Evolutionary conservation across 2,888 invertebrate genomes (phyloP).

Genomic region (Philonicus albiceps): DNA sequence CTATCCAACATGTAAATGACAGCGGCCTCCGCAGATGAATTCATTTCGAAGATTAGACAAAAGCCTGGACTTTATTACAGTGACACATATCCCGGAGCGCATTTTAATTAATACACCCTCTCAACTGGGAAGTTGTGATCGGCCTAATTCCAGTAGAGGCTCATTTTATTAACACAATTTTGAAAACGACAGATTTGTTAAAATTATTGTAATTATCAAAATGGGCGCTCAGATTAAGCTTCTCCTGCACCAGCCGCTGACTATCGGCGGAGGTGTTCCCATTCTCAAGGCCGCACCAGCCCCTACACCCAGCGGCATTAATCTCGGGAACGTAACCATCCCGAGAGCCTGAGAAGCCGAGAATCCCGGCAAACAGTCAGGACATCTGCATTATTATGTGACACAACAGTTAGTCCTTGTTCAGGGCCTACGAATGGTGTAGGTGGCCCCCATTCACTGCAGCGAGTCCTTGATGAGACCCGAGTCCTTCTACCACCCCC

Average conservation of each 20-base stretch:
- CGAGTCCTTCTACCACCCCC: not conserved
- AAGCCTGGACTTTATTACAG: not conserved
- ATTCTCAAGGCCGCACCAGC: not conserved
- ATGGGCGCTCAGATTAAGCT: not conserved
- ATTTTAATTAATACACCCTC: not conserved
- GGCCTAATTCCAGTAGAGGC: not conserved
- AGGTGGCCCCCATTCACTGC: not conserved
- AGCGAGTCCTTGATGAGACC: not conserved
- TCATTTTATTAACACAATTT: not conserved
- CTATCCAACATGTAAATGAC: conserved; percentile 1
- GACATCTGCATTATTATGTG: conserved; percentile 15
- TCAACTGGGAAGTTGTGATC: not conserved
- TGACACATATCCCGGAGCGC: not conserved
- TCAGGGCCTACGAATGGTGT: not conserved
- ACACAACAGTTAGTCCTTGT: conserved; percentile 6
- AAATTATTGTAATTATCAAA: not conserved
- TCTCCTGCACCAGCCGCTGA: not conserved
- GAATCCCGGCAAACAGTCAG: not conserved
- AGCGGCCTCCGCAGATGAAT: conserved; percentile 5
- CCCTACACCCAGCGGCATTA: not conserved
- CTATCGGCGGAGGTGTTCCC: not conserved
- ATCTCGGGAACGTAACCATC: not conserved
- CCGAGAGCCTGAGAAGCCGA: not conserved
- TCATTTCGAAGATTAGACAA: conserved; percentile 4
- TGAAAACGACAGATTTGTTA: not conserved